Evolutionary conservation across 2,797 vertebrate species (phyloP), one percentile per base, ranked within the genome.

Genomic region (Lacerta agilis): DNA sequence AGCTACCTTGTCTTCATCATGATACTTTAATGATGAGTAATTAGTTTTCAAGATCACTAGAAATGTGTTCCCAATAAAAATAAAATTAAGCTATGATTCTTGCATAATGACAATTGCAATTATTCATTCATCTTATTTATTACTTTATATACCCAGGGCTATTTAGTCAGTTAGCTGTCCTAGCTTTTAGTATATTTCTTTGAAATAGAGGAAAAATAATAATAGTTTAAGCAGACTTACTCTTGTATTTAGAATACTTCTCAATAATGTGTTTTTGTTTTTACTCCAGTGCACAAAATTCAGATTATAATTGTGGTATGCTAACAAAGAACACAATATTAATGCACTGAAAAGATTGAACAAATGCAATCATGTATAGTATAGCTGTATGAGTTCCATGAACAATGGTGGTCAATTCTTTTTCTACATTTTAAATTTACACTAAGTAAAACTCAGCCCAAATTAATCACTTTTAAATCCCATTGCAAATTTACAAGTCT

Each of bases 41-140:
- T 94, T 90, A 88, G 91, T 94, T 96, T 86, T 93, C 88, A 91
- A 93, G 89, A 92, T 96, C 95, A 95, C 90, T 95, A 85, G 87
- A 95, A 97, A 95, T 94, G 94, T 95, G 90, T 94, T 95, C 13
- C 23, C 76, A 89, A 86, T 7, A 27, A 8, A 2, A 8, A 93
- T 93, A 95, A 17, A 96, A 94, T 93, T 94, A 95, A 94, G 94
- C 92, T 94, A 92, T 89, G 86, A 94, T 95, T 89, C 77, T 89
- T 43, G 93, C n/a, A 89, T 76, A 94, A 92, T 87, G 91, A 95
- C 95, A 91, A 93, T 94, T 93, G 95, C 88, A 96, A 95, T 96
- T 95, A 95, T 95, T 95, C 92, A 95, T 95, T 90, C n/a, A 49
- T 92, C 87, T 95, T 92, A 67, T 80, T 69, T 86, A 78, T 90